Base-by-base conservation (phyloP, 2,888 invertebrate genomes). In the Tipula helvola region DNA sequence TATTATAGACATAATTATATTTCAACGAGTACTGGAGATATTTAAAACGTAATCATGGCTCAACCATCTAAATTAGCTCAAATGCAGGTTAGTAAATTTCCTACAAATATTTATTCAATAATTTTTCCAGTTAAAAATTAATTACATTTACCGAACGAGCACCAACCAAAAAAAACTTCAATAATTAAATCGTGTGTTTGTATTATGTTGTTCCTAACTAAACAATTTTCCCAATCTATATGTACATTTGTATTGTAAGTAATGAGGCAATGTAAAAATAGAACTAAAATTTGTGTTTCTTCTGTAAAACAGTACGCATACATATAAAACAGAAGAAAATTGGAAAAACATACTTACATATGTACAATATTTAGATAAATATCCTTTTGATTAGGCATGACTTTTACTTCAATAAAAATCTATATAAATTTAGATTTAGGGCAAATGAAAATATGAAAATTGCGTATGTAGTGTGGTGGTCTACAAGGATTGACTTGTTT, bases 1-100 rank as follows among this genome's bases (percentile, higher is more conserved):
- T 28, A 71, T 28, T 71, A 28, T 52, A 52, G 10, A 10, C 44
- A 44, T 44, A 3, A 16, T 39, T 39, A 39, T 39, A 28, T 28
- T 52, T n/a, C 5, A 57, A 57, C 52, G n/a, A 16, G 4, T 39
- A 39, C 16, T 16, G 52, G 4, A 16, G 7, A 16, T 5, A 16
- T 16, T 57, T 57, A 28, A 4, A 28, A 71, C 10, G 28, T 71
- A 71, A 71, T 39, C 41, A 84, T 84, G 84, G 84, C 84, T 1
- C 84, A 36, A 84, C 84, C 84, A 84, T 84, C 84, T 1, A 84
- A n/a, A 84, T 84, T 84, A 39, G 84, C 84, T 16, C 84, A 84
- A 16, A 84, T 84, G 36, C 84, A 84, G 84, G 84, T 84, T 36
- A 84, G 84, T 39, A 39, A 16, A n/a, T 8, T 39, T 13, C 3